Evolutionary conservation across 2,797 vertebrate species (phyloP).

Genomic region (Paguma larvata): DNA sequence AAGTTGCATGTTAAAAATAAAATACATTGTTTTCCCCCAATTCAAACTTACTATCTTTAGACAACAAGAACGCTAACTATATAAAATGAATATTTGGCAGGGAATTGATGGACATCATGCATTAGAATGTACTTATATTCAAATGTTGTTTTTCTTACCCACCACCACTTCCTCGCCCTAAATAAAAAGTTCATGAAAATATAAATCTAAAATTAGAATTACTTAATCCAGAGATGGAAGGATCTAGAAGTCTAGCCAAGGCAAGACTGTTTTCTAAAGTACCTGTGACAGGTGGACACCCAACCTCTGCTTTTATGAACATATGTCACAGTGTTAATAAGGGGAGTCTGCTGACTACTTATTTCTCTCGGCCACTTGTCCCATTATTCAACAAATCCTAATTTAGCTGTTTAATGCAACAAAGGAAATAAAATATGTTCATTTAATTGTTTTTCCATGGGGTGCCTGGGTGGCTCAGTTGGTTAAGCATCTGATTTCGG

Average conservation of each 20-base stretch:
- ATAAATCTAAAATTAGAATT: constrained; percentile 7
- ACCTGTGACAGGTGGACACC: not conserved
- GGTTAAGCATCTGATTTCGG: no score
- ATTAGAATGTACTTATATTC: constrained; percentile 16
- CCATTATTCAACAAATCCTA: not conserved
- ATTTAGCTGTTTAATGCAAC: not conserved
- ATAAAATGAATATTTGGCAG: constrained; percentile 7
- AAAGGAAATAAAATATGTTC: not conserved
- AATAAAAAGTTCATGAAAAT: constrained; percentile 34
- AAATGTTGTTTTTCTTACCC: not conserved
- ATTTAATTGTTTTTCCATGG: not conserved
- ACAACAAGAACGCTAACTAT: not conserved
- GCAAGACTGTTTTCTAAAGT: not conserved
- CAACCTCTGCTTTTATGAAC: not conserved
- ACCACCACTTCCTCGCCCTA: not conserved
- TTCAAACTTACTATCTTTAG: constrained; percentile 50
- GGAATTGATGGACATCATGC: not conserved
- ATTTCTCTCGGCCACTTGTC: not conserved
- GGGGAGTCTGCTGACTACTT: not conserved
- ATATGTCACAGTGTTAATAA: not conserved
- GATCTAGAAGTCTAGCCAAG: not conserved
- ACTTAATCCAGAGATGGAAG: not conserved
- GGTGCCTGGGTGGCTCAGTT: no score
- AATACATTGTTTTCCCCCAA: constrained; percentile 41
- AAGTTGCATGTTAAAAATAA: constrained; percentile 70